Percentiles rank a stretch among this genome's conserved stretches.
Conservation (phyloP, 2,797 vertebrate genomes). For the Luscinia luscinia region DNA sequence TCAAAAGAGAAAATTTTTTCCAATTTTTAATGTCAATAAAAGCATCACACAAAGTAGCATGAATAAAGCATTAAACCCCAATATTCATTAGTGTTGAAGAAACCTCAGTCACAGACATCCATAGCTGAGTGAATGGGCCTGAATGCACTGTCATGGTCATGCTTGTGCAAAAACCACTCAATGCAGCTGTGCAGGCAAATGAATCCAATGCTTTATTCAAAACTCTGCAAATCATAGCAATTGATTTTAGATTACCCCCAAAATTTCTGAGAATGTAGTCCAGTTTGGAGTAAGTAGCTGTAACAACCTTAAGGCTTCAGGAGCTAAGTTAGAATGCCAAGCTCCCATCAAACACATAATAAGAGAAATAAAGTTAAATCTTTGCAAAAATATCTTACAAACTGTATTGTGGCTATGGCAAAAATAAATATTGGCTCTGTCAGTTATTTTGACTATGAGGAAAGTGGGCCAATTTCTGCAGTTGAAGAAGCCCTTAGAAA, state of each 20-base stretch:
- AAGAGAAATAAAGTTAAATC: background rate
- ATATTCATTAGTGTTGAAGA: background rate
- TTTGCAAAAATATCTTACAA: background rate
- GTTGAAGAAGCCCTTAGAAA: background rate
- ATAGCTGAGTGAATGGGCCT: background rate
- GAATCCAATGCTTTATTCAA: background rate
- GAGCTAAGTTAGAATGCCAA: background rate
- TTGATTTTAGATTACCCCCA: background rate
- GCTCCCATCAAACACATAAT: background rate
- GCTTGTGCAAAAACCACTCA: background rate
- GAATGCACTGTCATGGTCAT: background rate
- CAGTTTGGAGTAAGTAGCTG: background rate
- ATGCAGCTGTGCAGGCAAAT: background rate
- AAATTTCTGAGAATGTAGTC: background rate
- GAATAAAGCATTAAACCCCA: background rate
- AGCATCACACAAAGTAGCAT: background rate
- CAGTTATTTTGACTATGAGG: background rate
- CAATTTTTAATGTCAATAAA: background rate
- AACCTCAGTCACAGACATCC: background rate
- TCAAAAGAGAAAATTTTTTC: background rate
- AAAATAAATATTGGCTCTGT: background rate
- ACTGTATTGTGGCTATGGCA: background rate
- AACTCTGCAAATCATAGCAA: background rate
- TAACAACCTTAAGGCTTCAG: background rate
- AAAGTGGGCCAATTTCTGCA: background rate